These are phyloP conservation scores for Cirrhinus mrigala DNA, from an alignment of 2,797 vertebrate genomes.

Conservation along the genomic window DNA sequence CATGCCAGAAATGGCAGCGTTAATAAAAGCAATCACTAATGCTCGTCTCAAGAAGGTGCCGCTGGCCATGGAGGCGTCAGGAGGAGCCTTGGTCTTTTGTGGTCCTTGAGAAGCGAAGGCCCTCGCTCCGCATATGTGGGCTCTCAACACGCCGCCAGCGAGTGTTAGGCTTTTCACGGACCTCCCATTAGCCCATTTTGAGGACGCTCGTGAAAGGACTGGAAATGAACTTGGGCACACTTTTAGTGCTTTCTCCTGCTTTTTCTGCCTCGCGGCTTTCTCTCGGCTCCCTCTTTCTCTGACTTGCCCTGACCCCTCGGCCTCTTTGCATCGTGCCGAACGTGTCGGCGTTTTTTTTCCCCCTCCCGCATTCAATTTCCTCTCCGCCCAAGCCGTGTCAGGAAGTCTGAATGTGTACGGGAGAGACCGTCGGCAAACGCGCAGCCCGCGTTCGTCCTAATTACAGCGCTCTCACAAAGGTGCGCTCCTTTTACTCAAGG, in stretches of 20 bases:
- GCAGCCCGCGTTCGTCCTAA: constrained; percentile 15
- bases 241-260: constrained; percentile 64
- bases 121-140: constrained; percentile 83
- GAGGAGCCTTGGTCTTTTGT: constrained; percentile 88
- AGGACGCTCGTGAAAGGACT: constrained; percentile 84
- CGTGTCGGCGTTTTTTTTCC: constrained; percentile 29
- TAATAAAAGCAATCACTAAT: constrained; percentile 92
- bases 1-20: constrained; percentile 89
- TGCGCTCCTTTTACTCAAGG: constrained; percentile 50
- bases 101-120: constrained; percentile 86
- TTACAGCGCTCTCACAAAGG: constrained; percentile 51
- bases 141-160: constrained; percentile 74
- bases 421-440: constrained; percentile 39
- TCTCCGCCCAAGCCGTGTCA: constrained; percentile 47
- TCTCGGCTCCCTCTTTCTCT: constrained; percentile 46
- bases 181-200: constrained; percentile 81
- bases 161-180: constrained; percentile 79
- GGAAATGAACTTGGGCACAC: constrained; percentile 88
- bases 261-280: constrained; percentile 61
- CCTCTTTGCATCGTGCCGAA: constrained; percentile 47
- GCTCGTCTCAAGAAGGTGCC: constrained; percentile 89
- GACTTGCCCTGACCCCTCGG: constrained; percentile 56
- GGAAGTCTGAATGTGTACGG: constrained; percentile 48
- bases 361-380: constrained; percentile 20
- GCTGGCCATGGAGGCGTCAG: constrained; percentile 87